A percentile compares a stretch with the other conserved stretches of the same genome.
Evolutionary conservation across 2,113 vertebrate species (phyloP).

Genomic region (human (Homo sapiens)): DNA sequence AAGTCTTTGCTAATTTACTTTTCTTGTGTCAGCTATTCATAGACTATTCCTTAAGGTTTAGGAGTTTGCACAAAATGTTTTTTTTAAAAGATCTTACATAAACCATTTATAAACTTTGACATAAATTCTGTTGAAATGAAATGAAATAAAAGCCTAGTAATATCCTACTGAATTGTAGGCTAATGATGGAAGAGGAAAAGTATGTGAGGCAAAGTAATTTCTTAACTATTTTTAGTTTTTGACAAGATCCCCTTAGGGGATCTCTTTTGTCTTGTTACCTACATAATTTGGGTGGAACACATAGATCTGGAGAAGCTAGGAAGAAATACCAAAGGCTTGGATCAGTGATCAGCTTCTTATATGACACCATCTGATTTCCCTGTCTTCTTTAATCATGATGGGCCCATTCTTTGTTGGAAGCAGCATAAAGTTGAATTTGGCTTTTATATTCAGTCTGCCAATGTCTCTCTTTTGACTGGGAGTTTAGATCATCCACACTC

Average conservation of each 20-base stretch:
- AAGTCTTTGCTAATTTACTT: conserved; percentile 54
- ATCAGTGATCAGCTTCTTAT: neutral
- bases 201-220: conserved; percentile 77
- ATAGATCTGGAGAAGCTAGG: conserved; percentile 52
- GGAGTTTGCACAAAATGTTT: conserved; percentile 61
- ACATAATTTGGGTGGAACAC: conserved; percentile 68
- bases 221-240: conserved; percentile 77
- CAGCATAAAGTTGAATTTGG: neutral
- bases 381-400: conserved; percentile 4
- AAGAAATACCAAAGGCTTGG: conserved; percentile 65
- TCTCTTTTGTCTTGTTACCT: conserved; percentile 76
- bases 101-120: conserved; percentile 85
- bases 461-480: neutral
- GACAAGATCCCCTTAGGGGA: conserved; percentile 76
- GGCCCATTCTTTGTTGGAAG: neutral
- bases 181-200: conserved; percentile 78
- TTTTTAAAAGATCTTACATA: conserved; percentile 79
- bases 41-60: conserved; percentile 78
- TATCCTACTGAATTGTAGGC: conserved; percentile 79
- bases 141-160: conserved; percentile 81
- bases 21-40: conserved; percentile 46
- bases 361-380: neutral
- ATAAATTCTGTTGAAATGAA: conserved; percentile 87
- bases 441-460: neutral
- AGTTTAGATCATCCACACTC: neutral